These are phyloP conservation scores for Ptychadena robeensis DNA, from an alignment of 2,797 vertebrate genomes.

Conservation along the genomic window DNA sequence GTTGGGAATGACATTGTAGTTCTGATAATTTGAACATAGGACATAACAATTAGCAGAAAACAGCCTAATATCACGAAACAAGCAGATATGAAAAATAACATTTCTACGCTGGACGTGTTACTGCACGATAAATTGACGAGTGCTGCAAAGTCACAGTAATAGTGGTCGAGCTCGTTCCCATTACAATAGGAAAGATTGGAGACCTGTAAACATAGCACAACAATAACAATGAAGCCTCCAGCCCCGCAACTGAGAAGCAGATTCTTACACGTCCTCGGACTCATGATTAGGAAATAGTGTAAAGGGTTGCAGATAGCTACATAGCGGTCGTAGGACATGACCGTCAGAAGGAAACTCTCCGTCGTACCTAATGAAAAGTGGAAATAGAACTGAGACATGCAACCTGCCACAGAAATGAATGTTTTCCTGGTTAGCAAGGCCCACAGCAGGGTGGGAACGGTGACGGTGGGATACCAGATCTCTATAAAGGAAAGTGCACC, in stretches of 20 bases:
- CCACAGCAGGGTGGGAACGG: slow-evolving; percentile 27
- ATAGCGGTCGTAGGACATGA: slow-evolving; percentile 56
- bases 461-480: slow-evolving; percentile 42
- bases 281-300: slow-evolving; percentile 50
- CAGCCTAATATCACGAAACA: slow-evolving; percentile 39
- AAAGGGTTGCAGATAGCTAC: slow-evolving; percentile 63
- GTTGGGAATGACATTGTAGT: slow-evolving; percentile 3
- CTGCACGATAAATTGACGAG: slow-evolving; percentile 64
- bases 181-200: slow-evolving; percentile 62
- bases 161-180: slow-evolving; percentile 60
- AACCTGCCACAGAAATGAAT: slow-evolving; percentile 15
- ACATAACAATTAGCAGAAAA: slow-evolving; percentile 34
- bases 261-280: neutral
- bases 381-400: slow-evolving; percentile 41
- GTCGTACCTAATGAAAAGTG: slow-evolving; percentile 33
- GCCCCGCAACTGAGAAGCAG: slow-evolving; percentile 52
- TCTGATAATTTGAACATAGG: slow-evolving; percentile 11
- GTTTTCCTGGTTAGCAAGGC: neutral
- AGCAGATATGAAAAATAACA: slow-evolving; percentile 28
- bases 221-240: slow-evolving; percentile 55
- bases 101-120: slow-evolving; percentile 46
- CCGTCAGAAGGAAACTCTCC: slow-evolving; percentile 18
- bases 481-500: slow-evolving; percentile 35
- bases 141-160: slow-evolving; percentile 66
- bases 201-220: slow-evolving; percentile 56